A percentile compares a stretch with the other conserved stretches of the same genome.
Evolutionary conservation across 2,797 vertebrate genomes (phyloP).

Genomic region (Falco rusticolus): DNA sequence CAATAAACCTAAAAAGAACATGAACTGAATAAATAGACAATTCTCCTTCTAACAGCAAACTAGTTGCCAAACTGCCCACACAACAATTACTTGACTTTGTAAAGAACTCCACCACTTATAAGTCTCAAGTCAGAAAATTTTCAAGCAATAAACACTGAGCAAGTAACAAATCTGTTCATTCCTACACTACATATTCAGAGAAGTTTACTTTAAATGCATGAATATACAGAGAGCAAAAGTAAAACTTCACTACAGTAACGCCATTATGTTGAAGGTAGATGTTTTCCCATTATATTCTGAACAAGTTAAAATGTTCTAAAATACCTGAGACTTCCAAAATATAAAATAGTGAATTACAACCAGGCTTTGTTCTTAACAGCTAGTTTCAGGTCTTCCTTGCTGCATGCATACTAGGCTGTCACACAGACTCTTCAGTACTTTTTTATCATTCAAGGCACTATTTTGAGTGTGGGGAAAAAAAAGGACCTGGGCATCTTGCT

Average conservation of each 20-base stretch:
- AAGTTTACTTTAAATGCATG: neutral
- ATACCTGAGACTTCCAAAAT: neutral
- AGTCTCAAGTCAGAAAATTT: neutral
- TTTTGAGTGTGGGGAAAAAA: neutral
- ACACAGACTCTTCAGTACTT: neutral
- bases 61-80: neutral
- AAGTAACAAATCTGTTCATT: neutral
- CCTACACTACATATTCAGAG: neutral
- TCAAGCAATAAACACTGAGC: neutral
- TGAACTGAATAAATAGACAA: neutral
- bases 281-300: neutral
- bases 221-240: neutral
- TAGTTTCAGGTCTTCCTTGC: neutral
- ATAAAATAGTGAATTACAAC: neutral
- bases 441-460: neutral
- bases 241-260: neutral
- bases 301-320: neutral
- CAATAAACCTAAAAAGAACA: neutral
- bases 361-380: neutral
- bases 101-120: neutral
- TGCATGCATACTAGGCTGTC: neutral
- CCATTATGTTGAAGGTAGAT: rapidly evolving
- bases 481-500: constrained; percentile 3
- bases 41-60: neutral
- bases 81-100: neutral